Base-by-base conservation (phyloP, 2,888 invertebrate genomes). In the Nebria brevicollis region DNA sequence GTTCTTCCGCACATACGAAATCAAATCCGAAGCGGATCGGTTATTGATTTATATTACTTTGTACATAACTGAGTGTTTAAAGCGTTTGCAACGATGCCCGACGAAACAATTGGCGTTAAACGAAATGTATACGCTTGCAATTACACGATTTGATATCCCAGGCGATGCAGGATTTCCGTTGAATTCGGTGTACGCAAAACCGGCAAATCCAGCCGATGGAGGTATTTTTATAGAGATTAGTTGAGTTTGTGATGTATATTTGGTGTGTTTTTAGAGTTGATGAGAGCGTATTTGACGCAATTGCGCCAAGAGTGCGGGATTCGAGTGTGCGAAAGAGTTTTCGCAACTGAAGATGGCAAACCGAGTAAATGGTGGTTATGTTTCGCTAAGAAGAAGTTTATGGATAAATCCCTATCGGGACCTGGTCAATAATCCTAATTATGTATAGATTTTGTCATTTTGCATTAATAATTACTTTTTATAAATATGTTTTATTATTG, bases 331-430 rank as follows among this genome's bases (percentile, higher is more conserved):
- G 98, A 98, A 82, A 96, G 95, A 90, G 99, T 96, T 1, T 98
- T 97, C 89, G 94, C 94, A 72, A 92, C 94, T 11, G 96, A 96
- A 84, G 97, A 97, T 88, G 98, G 97, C 7, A 98, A 97, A 87
- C 98, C 99, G 8, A 97, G 96, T 88, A 99, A 99, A 90, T 99
- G 99, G 99, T 99, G 99, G 99, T 91, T 98, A 81, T 99, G 99
- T 88, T 99, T 99, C 91, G 96, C 98, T 42, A 98, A 98, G 88
- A 98, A 98, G 93, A 98, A 98, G 92, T 99, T 99, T 89, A 99
- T 99, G 98, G 99, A 99, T 89, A 99, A 99, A 89, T 97, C 97
- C 42, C 91, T 99, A 42, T 95, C 97, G 54, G 96, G 94, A 0
- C 97, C 97, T 1, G 97, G 97, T 68, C 95, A 95, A 88, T 95